Base-by-base conservation (phyloP, 2,113 vertebrate species). In the Rynchops niger region DNA sequence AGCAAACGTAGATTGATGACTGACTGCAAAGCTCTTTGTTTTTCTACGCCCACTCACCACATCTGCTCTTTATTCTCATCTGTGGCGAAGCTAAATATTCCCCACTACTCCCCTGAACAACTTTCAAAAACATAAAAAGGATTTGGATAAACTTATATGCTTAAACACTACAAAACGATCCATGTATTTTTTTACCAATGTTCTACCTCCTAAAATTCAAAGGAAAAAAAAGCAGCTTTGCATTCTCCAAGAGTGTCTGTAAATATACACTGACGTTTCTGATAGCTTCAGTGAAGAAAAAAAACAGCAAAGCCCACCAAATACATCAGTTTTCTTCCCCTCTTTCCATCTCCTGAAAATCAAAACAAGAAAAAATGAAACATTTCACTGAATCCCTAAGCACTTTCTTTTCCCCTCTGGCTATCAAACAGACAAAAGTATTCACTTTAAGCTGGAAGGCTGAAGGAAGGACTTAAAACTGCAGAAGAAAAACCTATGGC, bases 31-130 rank as follows among this genome's bases (percentile, higher is more conserved):
- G 66, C n/a, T 90, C 55, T 80, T 80, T 83, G 55, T 49, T 88
- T 86, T 84, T 86, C 72, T 76, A 90, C 71, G 74, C 56, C 82
- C 92, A 92, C 80, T 86, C 81, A 88, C 40, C 77, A 93, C 72
- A 95, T 93, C 90, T 92, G 92, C 45, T 96, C 56, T 92, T 91
- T 65, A 89, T 92, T 74, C 69, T 96, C 66, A 86, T 82, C 52
- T 88, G 30, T 36, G 56, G 52, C 78, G 69, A 91, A 85, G 73
- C 20, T 94, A 88, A 87, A 91, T 85, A 93, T 89, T 67, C 25
- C 21, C 29, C 30, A 12, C 16, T n/a, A 61, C 38, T 47, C 29
- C 34, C n/a, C 11, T 40, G 40, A 86, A 87, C 25, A 67, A 76
- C 27, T 82, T 61, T 55, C 40, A 69, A 56, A 87, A 86, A 61